Base-by-base conservation (phyloP, 92 coral and sea anemone genomes). In the Chrysogorgia sp. region DNA sequence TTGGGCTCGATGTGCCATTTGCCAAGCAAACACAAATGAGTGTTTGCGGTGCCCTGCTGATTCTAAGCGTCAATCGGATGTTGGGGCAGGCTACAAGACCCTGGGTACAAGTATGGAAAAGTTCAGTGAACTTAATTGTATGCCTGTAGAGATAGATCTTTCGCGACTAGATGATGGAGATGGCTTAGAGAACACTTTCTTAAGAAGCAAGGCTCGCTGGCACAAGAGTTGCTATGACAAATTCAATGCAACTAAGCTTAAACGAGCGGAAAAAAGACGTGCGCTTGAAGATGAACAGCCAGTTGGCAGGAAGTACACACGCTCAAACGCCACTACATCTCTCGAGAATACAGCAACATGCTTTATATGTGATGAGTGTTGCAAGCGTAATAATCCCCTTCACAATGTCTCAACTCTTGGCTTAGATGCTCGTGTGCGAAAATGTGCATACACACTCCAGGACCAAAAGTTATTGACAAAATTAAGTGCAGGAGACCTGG, bases 401-500 rank as follows among this genome's bases (percentile, higher is more conserved):
- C 91, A 75, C 58, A 60, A 65, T 24, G 88, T 67, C 52, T 13
- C 66, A 57, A 88, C 88, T 15, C 72, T 88, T 53, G 56, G 45
- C 19, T 68, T 88, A 9, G 88, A 88, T 80, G 26, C 53, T 63
- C 60, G 83, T 49, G 74, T 84, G 2, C 66, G 85, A n/a, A 33
- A 57, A 63, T 71, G 78, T 66, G 91, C 91, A 10, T 34, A 45
- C 32, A 75, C 59, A 34, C 66, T 88, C 26, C 86, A 88, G 71
- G 82, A 88, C 63, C 74, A 80, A 58, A 84, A 58, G 63, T 47
- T 88, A 33, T 50, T 84, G 57, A 59, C 81, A 26, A 88, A 84
- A 56, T 82, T 88, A 24, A 84, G 92, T 72, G 81, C 40, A 26
- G 88, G 84, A 19, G 92, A 88, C 45, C 57, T 88, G 34, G 78